Percentiles rank a stretch among this genome's conserved stretches.
phyloP scores from a whole-genome alignment of 37 sponge, comb jelly and placozoan genomes.

The Oscarella lobularis region DNA sequence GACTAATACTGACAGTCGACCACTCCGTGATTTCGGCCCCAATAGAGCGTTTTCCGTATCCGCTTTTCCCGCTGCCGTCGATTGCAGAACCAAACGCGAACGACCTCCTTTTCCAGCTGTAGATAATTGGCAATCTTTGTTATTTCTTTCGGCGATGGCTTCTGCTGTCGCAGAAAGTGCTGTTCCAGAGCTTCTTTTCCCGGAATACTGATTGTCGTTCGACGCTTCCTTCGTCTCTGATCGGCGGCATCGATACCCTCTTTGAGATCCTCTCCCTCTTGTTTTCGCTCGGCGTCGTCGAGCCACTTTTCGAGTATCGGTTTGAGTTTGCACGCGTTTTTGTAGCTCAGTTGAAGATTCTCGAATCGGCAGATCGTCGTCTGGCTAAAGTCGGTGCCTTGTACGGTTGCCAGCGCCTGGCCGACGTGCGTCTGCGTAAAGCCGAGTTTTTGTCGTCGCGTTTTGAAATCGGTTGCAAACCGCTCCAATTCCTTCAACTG shows the following conservation, averaged over 20 bases:
- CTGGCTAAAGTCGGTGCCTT: constrained; percentile 94
- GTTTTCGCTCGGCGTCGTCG: constrained; percentile 74
- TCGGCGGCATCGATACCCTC: neutral
- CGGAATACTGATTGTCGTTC: constrained; percentile 39
- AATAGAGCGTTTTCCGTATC: constrained; percentile 41
- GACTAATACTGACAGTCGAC: no score
- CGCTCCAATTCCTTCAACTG: constrained; percentile 79
- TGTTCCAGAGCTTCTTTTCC: constrained; percentile 80
- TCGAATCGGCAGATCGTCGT: constrained; percentile 97
- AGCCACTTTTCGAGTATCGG: constrained; percentile 93
- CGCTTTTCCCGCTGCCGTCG: constrained; percentile 88
- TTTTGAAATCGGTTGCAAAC: constrained; percentile 81
- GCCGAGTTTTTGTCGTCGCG: constrained; percentile 76
- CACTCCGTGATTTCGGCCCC: constrained; percentile 11
- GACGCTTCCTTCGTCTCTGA: neutral
- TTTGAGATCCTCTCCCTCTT: neutral
- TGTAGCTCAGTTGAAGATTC: constrained; percentile 86
- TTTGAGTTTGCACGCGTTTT: constrained; percentile 90
- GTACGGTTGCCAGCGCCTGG: constrained; percentile 80
- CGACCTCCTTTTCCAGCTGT: constrained; percentile 86
- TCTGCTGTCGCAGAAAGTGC: constrained; percentile 66
- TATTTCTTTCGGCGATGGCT: constrained; percentile 81
- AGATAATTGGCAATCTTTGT: constrained; percentile 63
- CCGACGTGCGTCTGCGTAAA: constrained; percentile 96
- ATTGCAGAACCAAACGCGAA: constrained; percentile 97